A percentile compares a stretch with the other conserved stretches of the same genome.
These are phyloP conservation scores for Urocyon cinereoargenteus DNA, from an alignment of 2,797 vertebrate species.

Conservation along the genomic window DNA sequence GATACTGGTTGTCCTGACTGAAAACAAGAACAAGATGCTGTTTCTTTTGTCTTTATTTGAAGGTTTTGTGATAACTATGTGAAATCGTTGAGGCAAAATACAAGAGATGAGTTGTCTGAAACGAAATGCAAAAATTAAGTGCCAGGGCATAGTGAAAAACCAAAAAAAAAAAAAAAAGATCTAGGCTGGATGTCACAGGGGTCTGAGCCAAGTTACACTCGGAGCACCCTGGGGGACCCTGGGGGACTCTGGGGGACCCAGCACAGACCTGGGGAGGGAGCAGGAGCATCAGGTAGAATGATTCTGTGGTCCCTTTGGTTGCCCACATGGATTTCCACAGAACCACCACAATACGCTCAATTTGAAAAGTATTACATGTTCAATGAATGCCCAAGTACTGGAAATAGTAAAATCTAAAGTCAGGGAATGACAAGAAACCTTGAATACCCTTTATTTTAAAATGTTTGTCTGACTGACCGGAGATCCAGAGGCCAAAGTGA, in stretches of 20 bases:
- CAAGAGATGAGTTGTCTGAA: constrained; percentile 68
- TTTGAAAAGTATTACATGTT: rapidly evolving
- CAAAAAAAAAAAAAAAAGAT: too few species aligned
- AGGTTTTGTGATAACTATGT: constrained; percentile 22
- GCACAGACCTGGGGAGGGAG: rapidly evolving
- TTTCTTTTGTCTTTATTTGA: constrained; percentile 71
- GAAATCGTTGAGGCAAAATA: constrained; percentile 69
- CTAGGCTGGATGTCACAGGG: rapidly evolving
- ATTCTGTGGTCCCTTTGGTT: rapidly evolving
- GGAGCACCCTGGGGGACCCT: neutral
- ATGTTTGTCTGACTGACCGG: too few species aligned
- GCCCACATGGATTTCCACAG: rapidly evolving
- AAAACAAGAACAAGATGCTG: constrained; percentile 71
- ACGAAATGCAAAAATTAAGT: neutral
- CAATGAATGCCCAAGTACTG: too few species aligned
- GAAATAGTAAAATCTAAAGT: neutral
- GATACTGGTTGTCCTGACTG: constrained; percentile 39
- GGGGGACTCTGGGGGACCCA: neutral
- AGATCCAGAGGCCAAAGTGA: neutral
- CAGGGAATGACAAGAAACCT: rapidly evolving
- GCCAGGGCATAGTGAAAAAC: too few species aligned
- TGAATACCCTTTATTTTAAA: rapidly evolving
- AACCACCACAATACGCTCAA: rapidly evolving
- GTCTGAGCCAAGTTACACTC: rapidly evolving
- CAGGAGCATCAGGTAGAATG: rapidly evolving